A percentile compares a stretch with the other conserved stretches of the same genome.
phyloP scores from a whole-genome alignment of 1,140 invertebrate species.

The Neodiprion lecontei region DNA sequence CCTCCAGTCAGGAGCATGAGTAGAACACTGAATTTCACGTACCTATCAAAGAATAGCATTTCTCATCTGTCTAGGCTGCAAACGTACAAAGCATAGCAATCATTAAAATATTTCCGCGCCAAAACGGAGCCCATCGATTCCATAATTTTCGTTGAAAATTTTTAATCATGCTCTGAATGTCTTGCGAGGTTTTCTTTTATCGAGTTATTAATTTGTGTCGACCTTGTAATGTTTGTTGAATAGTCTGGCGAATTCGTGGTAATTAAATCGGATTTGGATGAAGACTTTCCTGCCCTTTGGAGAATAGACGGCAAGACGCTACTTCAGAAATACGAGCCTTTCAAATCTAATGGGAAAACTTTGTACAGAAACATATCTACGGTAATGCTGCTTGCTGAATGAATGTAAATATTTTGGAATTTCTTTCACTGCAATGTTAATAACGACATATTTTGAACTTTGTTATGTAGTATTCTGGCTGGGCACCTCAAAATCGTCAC shows the following conservation, averaged over 20 bases:
- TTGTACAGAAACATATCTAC: constrained; percentile 87
- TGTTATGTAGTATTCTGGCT: constrained; percentile 74
- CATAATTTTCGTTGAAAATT: too few species aligned
- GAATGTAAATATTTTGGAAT: constrained; percentile 30
- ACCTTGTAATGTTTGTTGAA: constrained; percentile 36
- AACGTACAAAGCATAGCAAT: too few species aligned
- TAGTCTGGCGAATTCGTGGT: constrained; percentile 87
- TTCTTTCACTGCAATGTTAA: constrained; percentile 29
- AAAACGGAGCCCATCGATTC: too few species aligned
- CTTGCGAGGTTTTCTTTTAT: too few species aligned
- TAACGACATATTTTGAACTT: constrained; percentile 29
- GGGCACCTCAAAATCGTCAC: constrained; percentile 80
- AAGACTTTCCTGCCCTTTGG: constrained; percentile 84
- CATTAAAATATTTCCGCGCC: too few species aligned
- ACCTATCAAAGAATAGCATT: too few species aligned
- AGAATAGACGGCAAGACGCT: constrained; percentile 86
- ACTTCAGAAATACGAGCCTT: constrained; percentile 86
- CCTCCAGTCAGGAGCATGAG: too few species aligned
- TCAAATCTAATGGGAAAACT: constrained; percentile 79
- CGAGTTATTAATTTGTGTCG: neutral
- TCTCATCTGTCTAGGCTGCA: too few species aligned
- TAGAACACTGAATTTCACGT: too few species aligned
- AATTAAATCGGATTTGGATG: constrained; percentile 75
- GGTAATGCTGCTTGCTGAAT: constrained; percentile 58
- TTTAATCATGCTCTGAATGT: too few species aligned